phyloP scores from a whole-genome alignment of 2,113 vertebrate species.

The Climacteris rufus region DNA sequence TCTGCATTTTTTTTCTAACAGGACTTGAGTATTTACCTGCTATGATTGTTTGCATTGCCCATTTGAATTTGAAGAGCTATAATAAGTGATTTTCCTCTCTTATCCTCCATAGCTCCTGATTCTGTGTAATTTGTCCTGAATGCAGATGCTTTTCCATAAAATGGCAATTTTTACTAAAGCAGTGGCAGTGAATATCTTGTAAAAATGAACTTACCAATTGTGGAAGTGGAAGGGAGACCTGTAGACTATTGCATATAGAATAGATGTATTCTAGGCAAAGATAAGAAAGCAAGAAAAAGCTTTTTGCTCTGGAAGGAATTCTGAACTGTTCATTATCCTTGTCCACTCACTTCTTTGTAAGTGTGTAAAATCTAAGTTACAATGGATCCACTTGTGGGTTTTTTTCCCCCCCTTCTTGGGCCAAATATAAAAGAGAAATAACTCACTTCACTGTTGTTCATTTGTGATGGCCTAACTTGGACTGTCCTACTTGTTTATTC shows the following conservation, averaged over 20 bases:
- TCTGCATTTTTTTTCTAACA: background rate
- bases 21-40: background rate
- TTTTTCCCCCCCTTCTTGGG: background rate
- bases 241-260: background rate
- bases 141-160: background rate
- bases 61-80: slow-evolving; percentile 53
- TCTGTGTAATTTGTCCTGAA: background rate
- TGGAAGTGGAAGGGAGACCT: background rate
- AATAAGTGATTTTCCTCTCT: slow-evolving; percentile 11
- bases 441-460: background rate
- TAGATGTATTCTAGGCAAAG: background rate
- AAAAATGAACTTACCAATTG: background rate
- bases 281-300: background rate
- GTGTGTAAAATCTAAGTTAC: background rate
- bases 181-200: background rate
- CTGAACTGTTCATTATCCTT: background rate
- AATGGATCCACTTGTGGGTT: background rate
- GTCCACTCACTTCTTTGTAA: background rate
- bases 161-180: background rate
- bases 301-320: background rate
- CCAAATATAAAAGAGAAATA: background rate
- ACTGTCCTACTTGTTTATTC: background rate
- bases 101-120: background rate
- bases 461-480: background rate
- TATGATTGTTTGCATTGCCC: slow-evolving; percentile 4